phyloP scores from a whole-genome alignment of 2,797 vertebrate species.

The Bryconaethiops microstoma region DNA sequence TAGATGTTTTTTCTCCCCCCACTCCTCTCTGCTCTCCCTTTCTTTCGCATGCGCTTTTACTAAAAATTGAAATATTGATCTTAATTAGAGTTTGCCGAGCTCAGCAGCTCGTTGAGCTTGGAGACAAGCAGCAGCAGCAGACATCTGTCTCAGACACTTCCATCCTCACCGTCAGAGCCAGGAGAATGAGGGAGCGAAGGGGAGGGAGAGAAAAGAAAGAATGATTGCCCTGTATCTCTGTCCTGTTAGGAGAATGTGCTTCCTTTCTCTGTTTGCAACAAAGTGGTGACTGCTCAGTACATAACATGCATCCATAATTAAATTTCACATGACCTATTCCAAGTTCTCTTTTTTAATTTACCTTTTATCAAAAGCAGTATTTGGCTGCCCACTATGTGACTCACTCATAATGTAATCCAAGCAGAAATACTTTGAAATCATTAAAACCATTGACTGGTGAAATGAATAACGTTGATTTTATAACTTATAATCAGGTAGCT shows the following conservation, averaged over 20 bases:
- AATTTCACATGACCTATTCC: no score
- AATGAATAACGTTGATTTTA: no score
- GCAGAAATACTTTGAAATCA: no score
- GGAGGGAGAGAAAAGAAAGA: conserved; percentile 63
- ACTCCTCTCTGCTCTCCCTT: conserved; percentile 57
- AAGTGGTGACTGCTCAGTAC: conserved; percentile 30
- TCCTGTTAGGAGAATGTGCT: conserved; percentile 71
- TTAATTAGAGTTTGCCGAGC: conserved; percentile 85
- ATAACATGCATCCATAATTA: no score
- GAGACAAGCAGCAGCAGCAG: conserved; percentile 77
- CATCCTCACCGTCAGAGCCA: conserved; percentile 63
- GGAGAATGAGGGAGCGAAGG: conserved; percentile 41
- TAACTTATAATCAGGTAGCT: no score
- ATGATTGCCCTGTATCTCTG: conserved; percentile 72
- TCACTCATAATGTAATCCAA: no score
- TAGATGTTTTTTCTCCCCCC: conserved; percentile 68
- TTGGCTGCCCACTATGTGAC: no score
- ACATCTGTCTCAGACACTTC: conserved; percentile 81
- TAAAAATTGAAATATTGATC: conserved; percentile 87
- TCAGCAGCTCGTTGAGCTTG: conserved; percentile 81
- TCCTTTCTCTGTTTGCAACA: conserved; percentile 49
- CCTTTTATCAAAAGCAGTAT: no score
- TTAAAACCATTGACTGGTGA: no score
- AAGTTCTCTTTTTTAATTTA: no score
- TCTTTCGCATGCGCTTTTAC: conserved; percentile 74